Percentiles rank a stretch among this genome's conserved stretches.
Evolutionary conservation across 2,888 invertebrate genomes (phyloP).

Genomic region (Drosophila birchii): DNA sequence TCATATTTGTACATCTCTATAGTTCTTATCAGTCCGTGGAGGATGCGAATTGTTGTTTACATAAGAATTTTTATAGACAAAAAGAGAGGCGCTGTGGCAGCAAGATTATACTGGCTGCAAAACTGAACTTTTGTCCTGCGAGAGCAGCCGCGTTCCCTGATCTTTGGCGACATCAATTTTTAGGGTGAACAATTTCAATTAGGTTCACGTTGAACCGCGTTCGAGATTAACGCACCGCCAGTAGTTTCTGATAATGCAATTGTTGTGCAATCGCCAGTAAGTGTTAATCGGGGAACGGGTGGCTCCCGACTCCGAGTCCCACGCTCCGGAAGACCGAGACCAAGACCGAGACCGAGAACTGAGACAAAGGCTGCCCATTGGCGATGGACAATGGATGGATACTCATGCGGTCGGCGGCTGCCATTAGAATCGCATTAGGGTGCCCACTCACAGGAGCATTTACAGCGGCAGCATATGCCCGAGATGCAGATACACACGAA

Average conservation of each 20-base stretch:
- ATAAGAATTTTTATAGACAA: constrained; percentile 19
- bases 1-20: constrained; percentile 7
- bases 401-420: constrained; percentile 57
- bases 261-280: constrained; percentile 39
- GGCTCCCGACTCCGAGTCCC: constrained; percentile 56
- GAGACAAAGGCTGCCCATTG: constrained; percentile 61
- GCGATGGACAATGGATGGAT: constrained; percentile 69
- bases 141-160: constrained; percentile 53
- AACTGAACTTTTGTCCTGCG: constrained; percentile 50
- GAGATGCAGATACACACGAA: constrained; percentile 37
- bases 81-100: neutral
- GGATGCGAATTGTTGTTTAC: constrained; percentile 29
- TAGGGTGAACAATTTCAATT: constrained; percentile 84
- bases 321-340: constrained; percentile 50
- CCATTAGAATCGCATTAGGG: constrained; percentile 83
- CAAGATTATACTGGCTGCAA: constrained; percentile 29
- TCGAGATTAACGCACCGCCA: constrained; percentile 66
- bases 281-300: constrained; percentile 14
- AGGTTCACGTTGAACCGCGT: constrained; percentile 77
- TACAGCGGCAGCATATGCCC: constrained; percentile 47
- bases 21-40: constrained; percentile 28
- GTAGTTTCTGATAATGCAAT: constrained; percentile 47
- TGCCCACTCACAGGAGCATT: constrained; percentile 74
- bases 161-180: constrained; percentile 84
- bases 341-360: constrained; percentile 23